Base-by-base conservation (phyloP, 1,140 invertebrate genomes). In the Apis dorsata region DNA sequence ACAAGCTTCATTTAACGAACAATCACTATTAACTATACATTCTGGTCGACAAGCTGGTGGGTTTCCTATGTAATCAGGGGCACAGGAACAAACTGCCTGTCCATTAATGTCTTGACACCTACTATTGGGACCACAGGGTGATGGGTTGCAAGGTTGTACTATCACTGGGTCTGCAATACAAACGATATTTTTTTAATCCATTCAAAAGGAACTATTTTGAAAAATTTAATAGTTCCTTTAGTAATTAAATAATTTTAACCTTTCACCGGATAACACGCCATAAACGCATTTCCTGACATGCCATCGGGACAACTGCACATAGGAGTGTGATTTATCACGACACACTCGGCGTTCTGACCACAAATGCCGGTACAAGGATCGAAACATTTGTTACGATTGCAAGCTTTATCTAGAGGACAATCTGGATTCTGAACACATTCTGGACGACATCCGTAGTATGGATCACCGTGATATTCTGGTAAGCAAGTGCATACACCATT, bases 351-450 rank as follows among this genome's bases (percentile, higher is more conserved):
- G 90, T 95, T 95, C 73, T 95, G 94, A 0, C 96, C 97, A 92
- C 97, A 97, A 34, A 95, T 95, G 77, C 95, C 96, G 24, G 94
- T 94, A 90, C 97, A 98, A 28, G 97, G 97, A 92, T 98, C 96
- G 55, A 95, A 92, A 90, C 97, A 97, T 94, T 96, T 96, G 86
- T 96, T 96, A 83, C 95, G 95, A 24, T 97, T 95, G 87, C 97
- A 98, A 5, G 97, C 95, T 88, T 93, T 94, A 75, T 96, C 95
- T 62, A 94, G 94, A 9, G 95, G 92, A 93, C 97, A 97, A 88
- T 97, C 97, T 19, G 94, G 95, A 90, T 96, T 96, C 75, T 95
- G 94, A 2, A 96, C 92, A 90, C 96, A 97, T 90, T 97, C 96
- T 34, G 96, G 95, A 83, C 95, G 93, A 93, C 96, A 97, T 76